These are phyloP conservation scores for Emydura subglobosa DNA, from an alignment of 2,113 vertebrate species.

Conservation along the genomic window DNA sequence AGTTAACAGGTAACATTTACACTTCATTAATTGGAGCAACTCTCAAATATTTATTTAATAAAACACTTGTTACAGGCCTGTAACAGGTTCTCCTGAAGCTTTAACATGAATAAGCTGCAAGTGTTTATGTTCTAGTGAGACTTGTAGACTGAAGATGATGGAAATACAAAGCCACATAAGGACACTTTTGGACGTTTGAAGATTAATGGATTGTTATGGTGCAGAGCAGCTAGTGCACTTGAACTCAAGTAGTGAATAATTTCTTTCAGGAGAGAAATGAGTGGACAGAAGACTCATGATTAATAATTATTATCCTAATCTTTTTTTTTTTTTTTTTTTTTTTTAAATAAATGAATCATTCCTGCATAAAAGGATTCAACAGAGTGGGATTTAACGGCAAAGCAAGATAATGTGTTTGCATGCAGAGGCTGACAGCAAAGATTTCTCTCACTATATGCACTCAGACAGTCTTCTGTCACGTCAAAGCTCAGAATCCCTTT, in stretches of 20 bases:
- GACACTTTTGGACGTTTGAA: conserved; percentile 46
- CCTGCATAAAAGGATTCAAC: conserved; percentile 3
- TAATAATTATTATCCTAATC: conserved; percentile 74
- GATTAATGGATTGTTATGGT: conserved; percentile 54
- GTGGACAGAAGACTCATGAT: conserved; percentile 64
- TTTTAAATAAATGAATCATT: not conserved
- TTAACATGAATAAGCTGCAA: not conserved
- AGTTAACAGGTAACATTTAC: not conserved
- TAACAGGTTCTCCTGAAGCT: not conserved
- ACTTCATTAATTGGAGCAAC: not conserved
- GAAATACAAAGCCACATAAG: conserved; percentile 44
- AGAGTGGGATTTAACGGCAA: conserved; percentile 42
- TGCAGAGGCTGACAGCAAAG: not conserved
- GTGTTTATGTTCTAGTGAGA: not conserved
- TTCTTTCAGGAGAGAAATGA: conserved; percentile 57
- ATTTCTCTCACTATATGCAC: not conserved
- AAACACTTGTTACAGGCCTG: conserved; percentile 37
- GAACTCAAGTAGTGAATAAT: conserved; percentile 64
- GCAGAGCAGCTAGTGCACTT: conserved; percentile 63
- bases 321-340: conserved; percentile 33
- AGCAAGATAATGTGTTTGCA: conserved; percentile 12
- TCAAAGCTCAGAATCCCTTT: not conserved
- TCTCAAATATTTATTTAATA: conserved; percentile 42
- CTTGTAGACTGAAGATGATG: conserved; percentile 21
- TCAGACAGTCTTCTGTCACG: not conserved